Base-by-base conservation (phyloP, 2,888 invertebrate species). In the Ischnura elegans region DNA sequence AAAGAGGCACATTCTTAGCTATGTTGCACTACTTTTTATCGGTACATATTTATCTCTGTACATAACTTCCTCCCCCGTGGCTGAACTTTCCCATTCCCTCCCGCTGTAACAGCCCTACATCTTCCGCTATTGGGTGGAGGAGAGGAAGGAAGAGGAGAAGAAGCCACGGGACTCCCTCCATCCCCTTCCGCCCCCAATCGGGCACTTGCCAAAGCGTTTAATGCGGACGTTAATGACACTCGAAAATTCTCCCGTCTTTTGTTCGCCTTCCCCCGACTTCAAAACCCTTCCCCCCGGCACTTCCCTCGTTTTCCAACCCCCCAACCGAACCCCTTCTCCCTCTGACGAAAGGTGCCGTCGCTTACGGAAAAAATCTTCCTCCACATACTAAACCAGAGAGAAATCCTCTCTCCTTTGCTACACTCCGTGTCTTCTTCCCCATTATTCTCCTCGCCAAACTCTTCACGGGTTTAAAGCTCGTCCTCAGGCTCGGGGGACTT, bases 171-270 rank as follows among this genome's bases (percentile, higher is more conserved):
- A 10, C 45, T 0, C 45, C n/a, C 86, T 43, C 45, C 45, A 86
- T 46, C 86, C 86, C n/a, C 86, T 86, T 46, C 86, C 86, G 43
- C 86, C n/a, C 86, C 86, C 43, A 86, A 86, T 86, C 51, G 51
- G 29, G 87, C 51, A 87, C 87, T 51, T 42, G 87, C 87, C 55
- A 87, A 87, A 87, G 87, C 90, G 61, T 90, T 90, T 90, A 90
- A 90, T 90, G 61, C 43, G 90, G 61, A 66, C 90, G 42, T 66
- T 90, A 90, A 90, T 90, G 90, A 90, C 90, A 66, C 90, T 90
- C 66, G 55, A 61, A 43, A 90, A 90, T 90, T 61, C 90, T 90
- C 66, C 90, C 90, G 55, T 66, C 61, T 90, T 90, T 87, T 87
- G 87, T 87, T 90, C 61, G 25, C 25, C 36, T 8, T 51, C 87